Evolutionary conservation across 2,888 invertebrate species (phyloP).

Genomic region (Scaptomyza flava): DNA sequence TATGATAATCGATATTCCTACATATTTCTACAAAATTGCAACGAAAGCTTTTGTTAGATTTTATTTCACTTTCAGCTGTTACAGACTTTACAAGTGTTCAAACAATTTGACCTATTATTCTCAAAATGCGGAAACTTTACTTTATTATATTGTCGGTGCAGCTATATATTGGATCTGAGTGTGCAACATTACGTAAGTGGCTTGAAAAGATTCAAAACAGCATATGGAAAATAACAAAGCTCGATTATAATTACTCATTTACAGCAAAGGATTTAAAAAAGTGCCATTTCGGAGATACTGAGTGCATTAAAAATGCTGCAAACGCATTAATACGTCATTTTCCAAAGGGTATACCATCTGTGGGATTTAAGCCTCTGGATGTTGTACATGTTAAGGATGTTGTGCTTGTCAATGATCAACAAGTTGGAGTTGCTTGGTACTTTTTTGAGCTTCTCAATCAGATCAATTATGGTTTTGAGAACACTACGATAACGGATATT

Average conservation of each 20-base stretch:
- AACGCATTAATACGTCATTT: slow-evolving; percentile 59
- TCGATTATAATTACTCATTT: background rate
- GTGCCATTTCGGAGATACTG: slow-evolving; percentile 64
- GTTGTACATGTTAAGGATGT: slow-evolving; percentile 49
- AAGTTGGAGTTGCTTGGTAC: slow-evolving; percentile 50
- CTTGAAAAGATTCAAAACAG: background rate
- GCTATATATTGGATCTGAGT: slow-evolving; percentile 24
- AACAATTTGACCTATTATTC: background rate
- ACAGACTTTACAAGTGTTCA: slow-evolving; percentile 32
- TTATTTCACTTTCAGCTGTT: slow-evolving; percentile 20
- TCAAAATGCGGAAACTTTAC: slow-evolving; percentile 36
- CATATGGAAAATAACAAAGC: background rate
- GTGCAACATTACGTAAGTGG: slow-evolving; percentile 47
- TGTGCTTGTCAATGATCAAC: slow-evolving; percentile 46
- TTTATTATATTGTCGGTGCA: slow-evolving; percentile 24
- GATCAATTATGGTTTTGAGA: slow-evolving; percentile 66
- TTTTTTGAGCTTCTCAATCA: slow-evolving; percentile 59
- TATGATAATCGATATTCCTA: slow-evolving; percentile 25
- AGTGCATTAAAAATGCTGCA: slow-evolving; percentile 66
- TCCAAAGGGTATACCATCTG: slow-evolving; percentile 71
- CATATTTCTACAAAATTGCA: background rate
- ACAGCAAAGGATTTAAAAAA: slow-evolving; percentile 51
- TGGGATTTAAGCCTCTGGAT: slow-evolving; percentile 71
- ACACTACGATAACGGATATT: slow-evolving; percentile 63
- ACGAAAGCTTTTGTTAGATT: slow-evolving; percentile 3